Percentiles rank a stretch among this genome's conserved stretches.
These are phyloP conservation scores for Cataglyphis albicans DNA, from an alignment of 2,888 invertebrate genomes.

Conservation along the genomic window DNA sequence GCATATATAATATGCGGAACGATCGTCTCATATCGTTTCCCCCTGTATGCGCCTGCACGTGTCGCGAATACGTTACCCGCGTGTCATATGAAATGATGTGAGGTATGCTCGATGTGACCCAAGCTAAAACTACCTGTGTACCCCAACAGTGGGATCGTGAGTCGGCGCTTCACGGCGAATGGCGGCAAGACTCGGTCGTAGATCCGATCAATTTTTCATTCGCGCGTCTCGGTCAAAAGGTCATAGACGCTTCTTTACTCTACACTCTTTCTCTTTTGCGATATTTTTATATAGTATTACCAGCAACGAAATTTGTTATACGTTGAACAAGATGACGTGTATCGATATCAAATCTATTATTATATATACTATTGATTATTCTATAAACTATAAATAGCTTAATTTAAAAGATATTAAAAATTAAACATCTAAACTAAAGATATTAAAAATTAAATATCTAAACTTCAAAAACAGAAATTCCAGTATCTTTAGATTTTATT, in stretches of 20 bases:
- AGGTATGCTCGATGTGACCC: constrained; percentile 59
- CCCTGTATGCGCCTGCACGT: constrained; percentile 27
- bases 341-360: constrained; percentile 10
- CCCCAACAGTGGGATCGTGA: constrained; percentile 63
- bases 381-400: neutral
- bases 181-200: constrained; percentile 70
- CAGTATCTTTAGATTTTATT: neutral
- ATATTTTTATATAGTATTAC: constrained; percentile 14
- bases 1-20: constrained; percentile 25
- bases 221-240: constrained; percentile 42
- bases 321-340: constrained; percentile 1
- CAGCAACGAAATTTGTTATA: constrained; percentile 23
- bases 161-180: constrained; percentile 76
- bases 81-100: constrained; percentile 49
- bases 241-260: constrained; percentile 27
- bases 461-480: neutral
- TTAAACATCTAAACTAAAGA: neutral
- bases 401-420: neutral
- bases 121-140: constrained; percentile 70
- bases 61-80: constrained; percentile 46
- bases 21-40: constrained; percentile 13
- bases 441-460: neutral
- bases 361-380: neutral
- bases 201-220: constrained; percentile 55
- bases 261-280: neutral